Base-by-base conservation (phyloP, 2,888 invertebrate species). In the Acrocera orbiculus region DNA sequence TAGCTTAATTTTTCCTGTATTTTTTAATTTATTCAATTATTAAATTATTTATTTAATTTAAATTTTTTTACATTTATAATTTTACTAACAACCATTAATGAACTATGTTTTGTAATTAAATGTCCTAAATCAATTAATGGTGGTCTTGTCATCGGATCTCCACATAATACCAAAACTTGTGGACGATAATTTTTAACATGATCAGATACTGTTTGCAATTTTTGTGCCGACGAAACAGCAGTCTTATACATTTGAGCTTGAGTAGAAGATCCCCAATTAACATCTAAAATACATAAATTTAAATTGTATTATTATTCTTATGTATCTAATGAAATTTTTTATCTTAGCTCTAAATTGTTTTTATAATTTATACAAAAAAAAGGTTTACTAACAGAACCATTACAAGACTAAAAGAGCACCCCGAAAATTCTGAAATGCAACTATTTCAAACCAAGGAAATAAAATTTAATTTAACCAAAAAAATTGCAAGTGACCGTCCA, bases 141-240 rank as follows among this genome's bases (percentile, higher is more conserved):
- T 2, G 93, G 92, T 20, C 96, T 66, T 3, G 73, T 65, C 40
- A 77, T 76, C 0, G 93, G 90, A 39, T 76, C 64, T 1, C 93
- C 95, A 3, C 79, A 71, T 23, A 96, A 64, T 22, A 92, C 81
- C 47, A 96, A 62, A 4, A 60, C 59, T 62, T 96, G 93, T 0
- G 96, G 96, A 53, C 86, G 76, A 61, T 90, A 96, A 64, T 95
- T 96, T 63, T 96, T 96, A 13, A 96, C 93, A 56, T 98, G 96
- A 49, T 95, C 95, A 16, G 81, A 82, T 1, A 87, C 82, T 27
- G 78, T 75, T 34, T 77, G 79, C 44, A 85, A 53, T 42, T 73
- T 73, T 51, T 86, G 78, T 0, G 89, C 80, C 11, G 85, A 78
- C 8, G 79, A 74, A 4, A 96, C 57, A 1, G 95, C 92, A 8